Evolutionary conservation across 1,140 invertebrate genomes (phyloP), one percentile per base, ranked within the genome.

Genomic region (Lepeophtheirus salmonis): DNA sequence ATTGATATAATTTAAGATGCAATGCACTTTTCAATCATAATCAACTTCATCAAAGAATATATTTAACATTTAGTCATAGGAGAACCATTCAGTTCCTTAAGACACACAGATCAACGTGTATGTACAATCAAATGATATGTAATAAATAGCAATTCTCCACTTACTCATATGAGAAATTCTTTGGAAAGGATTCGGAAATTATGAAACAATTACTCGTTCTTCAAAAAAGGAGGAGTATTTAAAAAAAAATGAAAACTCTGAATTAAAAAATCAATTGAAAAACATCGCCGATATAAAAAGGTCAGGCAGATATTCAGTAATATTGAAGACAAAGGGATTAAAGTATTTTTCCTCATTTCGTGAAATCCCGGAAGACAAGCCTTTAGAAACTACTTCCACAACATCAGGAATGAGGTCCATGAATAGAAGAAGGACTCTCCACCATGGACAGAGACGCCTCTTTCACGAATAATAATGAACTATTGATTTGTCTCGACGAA

Each of bases 221-320:
- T 21, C 82, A 86, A 66, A 83, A 84, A 66, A 78, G 78, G 68
- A 79, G 85, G 12, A 79, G 81, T 60, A 74, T 77, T 63, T 68
- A 85, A 51, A 82, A n/a, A n/a, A 86, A 70, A 73, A 76, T 62
- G 83, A 86, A 69, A 83, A 83, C 68, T 74, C 75, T 41, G 73
- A 77, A 18, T 77, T 84, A 64, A 79, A 81, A 63, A 77, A 79
- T 63, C 76, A 81, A 63, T 68, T 85, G 48, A 73, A 76, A 53
- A 79, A 80, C 62, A 70, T 81, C 3, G 71, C 74, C 10, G 59
- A 63, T 23, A 59, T 64, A n/a, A 62, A n/a, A 66, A 17, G 63
- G 63, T 17, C 20, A 71, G 68, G 48, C 69, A 72, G 62, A 69
- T 62, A 63, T 67, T 63, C 52, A 66, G 62, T 63, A 66, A 67